Conservation (phyloP, 2,888 invertebrate genomes). For the Eulithis prunata region DNA sequence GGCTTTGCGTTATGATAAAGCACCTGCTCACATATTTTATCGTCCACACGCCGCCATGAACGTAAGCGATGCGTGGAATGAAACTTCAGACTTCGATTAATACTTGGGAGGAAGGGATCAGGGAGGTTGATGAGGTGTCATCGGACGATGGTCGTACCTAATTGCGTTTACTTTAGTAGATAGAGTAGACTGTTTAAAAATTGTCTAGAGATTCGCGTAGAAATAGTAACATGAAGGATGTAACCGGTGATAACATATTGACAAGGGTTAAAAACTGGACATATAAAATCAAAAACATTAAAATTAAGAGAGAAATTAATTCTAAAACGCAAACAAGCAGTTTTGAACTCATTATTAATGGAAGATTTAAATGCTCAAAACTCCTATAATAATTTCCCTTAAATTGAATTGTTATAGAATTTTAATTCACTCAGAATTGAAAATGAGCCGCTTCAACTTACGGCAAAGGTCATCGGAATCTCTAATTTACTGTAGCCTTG, state of each 20-base stretch:
- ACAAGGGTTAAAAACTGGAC: background rate
- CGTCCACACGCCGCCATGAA: constrained; percentile 69
- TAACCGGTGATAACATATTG: background rate
- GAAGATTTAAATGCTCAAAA: constrained; percentile 34
- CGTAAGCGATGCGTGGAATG: constrained; percentile 60
- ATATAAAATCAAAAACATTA: constrained; percentile 3
- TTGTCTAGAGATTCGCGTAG: no score
- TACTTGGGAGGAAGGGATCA: constrained; percentile 24
- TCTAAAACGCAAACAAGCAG: constrained; percentile 16
- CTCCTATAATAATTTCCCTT: constrained; percentile 29
- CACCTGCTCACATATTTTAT: constrained; percentile 81
- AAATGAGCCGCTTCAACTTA: constrained; percentile 47
- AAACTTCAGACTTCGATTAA: constrained; percentile 43
- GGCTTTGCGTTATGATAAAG: constrained; percentile 80
- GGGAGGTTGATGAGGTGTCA: constrained; percentile 12
- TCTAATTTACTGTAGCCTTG: constrained; percentile 62
- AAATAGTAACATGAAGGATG: background rate
- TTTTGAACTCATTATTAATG: constrained; percentile 33
- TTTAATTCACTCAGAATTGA: constrained; percentile 45
- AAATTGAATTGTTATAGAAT: constrained; percentile 44
- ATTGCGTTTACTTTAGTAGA: background rate
- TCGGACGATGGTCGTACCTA: background rate
- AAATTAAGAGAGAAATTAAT: constrained; percentile 19
- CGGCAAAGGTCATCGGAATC: constrained; percentile 61
- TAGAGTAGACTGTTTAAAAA: background rate